Percentiles rank a stretch among this genome's conserved stretches.
Conservation (phyloP, 1,140 invertebrate genomes). For the Zelostemma sp. region DNA sequence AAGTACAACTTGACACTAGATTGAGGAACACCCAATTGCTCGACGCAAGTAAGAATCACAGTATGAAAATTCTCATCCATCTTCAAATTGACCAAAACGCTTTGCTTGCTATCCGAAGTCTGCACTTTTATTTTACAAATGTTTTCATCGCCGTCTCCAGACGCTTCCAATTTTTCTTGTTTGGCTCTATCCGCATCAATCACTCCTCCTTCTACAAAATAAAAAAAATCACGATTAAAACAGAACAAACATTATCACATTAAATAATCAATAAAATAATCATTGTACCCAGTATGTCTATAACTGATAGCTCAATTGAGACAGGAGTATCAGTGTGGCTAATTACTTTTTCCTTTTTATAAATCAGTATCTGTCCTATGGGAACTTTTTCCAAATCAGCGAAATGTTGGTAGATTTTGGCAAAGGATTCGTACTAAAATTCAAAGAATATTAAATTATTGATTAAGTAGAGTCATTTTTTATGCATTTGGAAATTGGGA, state of each 20-base stretch:
- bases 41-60: slow-evolving; percentile 47
- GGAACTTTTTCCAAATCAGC: slow-evolving; percentile 56
- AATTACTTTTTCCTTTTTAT: slow-evolving; percentile 51
- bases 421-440: slow-evolving; percentile 58
- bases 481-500: no score
- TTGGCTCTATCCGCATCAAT: slow-evolving; percentile 31
- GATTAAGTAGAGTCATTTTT: no score
- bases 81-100: slow-evolving; percentile 42
- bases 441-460: slow-evolving; percentile 19
- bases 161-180: slow-evolving; percentile 2
- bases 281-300: slow-evolving; percentile 62
- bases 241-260: slow-evolving; percentile 3
- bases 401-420: slow-evolving; percentile 60
- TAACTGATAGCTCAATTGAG: slow-evolving; percentile 56
- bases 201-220: slow-evolving; percentile 57
- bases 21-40: slow-evolving; percentile 47
- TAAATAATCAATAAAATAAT: neutral
- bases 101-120: slow-evolving; percentile 49
- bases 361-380: slow-evolving; percentile 56
- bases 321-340: slow-evolving; percentile 56
- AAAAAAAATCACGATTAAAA: slow-evolving; percentile 10
- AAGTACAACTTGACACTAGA: slow-evolving; percentile 61
- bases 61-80: slow-evolving; percentile 49
- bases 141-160: slow-evolving; percentile 22
- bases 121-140: slow-evolving; percentile 61